These are phyloP conservation scores for Ochropleura leucogaster DNA, from an alignment of 2,888 invertebrate species.

Conservation along the genomic window DNA sequence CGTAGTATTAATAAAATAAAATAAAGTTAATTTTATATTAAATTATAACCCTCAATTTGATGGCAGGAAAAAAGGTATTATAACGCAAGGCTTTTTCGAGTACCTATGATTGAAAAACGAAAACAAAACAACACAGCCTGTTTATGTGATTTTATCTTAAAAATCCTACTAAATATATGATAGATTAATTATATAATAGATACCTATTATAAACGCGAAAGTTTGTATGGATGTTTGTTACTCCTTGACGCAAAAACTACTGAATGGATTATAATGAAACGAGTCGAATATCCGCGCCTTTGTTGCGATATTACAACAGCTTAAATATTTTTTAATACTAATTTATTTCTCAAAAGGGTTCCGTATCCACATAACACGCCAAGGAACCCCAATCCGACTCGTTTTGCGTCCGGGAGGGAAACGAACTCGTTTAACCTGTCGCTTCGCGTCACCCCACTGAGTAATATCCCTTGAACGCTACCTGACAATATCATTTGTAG, in stretches of 20 bases:
- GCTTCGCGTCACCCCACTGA: constrained; percentile 74
- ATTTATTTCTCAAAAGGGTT: neutral
- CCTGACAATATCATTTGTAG: constrained; percentile 62
- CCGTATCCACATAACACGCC: constrained; percentile 8
- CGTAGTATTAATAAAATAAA: no score
- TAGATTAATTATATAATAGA: no score
- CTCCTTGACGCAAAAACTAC: no score
- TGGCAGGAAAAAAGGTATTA: neutral
- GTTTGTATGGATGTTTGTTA: no score
- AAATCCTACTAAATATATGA: no score
- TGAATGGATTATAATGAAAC: no score
- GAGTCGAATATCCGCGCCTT: no score
- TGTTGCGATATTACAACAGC: no score
- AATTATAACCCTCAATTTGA: neutral
- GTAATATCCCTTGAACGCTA: constrained; percentile 71
- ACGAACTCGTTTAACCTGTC: constrained; percentile 79
- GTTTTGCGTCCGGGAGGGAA: constrained; percentile 79
- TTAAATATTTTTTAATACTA: neutral
- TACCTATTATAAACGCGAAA: no score
- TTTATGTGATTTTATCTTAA: neutral
- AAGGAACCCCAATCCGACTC: constrained; percentile 72
- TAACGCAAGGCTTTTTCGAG: neutral
- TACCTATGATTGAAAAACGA: no score
- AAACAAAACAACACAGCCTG: neutral
- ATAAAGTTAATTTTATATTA: no score